Evolutionary conservation across 2,888 invertebrate species (phyloP).

Genomic region (Meteorus cinctellus): DNA sequence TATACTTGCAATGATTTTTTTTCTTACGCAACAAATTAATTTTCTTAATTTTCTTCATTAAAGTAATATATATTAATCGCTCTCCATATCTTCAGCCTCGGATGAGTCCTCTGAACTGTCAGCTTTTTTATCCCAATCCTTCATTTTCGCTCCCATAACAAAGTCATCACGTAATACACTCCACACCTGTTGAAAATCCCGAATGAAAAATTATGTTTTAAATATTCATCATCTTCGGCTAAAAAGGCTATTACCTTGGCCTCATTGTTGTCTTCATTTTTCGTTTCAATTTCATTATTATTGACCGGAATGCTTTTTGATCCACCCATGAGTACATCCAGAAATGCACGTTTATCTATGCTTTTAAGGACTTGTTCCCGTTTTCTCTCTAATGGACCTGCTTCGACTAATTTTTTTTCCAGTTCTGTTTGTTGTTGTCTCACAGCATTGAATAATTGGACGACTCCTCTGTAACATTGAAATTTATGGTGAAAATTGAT

Average conservation of each 20-base stretch:
- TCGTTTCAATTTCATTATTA: conserved; percentile 75
- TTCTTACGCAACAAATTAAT: conserved; percentile 46
- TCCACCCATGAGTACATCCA: conserved; percentile 85
- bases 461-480: conserved; percentile 82
- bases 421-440: conserved; percentile 88
- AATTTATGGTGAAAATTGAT: conserved; percentile 23
- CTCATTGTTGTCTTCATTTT: conserved; percentile 73
- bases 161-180: conserved; percentile 84
- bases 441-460: conserved; percentile 94
- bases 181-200: conserved; percentile 68
- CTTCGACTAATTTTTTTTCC: conserved; percentile 80
- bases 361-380: conserved; percentile 85
- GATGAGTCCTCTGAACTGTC: conserved; percentile 72
- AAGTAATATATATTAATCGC: conserved; percentile 52
- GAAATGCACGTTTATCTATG: conserved; percentile 84
- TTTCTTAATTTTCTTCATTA: conserved; percentile 31
- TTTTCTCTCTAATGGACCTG: conserved; percentile 84
- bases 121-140: conserved; percentile 91
- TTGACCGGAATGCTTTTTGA: conserved; percentile 70
- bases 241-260: conserved; percentile 59
- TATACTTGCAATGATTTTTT: conserved; percentile 22
- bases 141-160: conserved; percentile 90
- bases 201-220: conserved; percentile 1
- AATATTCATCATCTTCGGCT: conserved; percentile 13
- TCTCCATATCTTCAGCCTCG: conserved; percentile 63